Conservation (phyloP, 2,797 vertebrate genomes). For the Coregonus suidteri region DNA sequence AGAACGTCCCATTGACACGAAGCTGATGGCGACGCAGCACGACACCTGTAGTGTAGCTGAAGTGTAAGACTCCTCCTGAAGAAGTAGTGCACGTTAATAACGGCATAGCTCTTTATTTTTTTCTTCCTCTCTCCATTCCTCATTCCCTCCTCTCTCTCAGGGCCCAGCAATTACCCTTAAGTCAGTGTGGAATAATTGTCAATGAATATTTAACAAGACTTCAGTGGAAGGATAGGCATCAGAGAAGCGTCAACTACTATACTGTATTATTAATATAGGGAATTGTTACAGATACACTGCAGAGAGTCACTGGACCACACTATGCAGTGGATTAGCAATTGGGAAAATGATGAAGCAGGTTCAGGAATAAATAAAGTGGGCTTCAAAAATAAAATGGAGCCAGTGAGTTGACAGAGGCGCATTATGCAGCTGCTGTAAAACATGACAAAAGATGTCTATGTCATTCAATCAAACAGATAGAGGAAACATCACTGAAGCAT, state of each 20-base stretch:
- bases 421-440: neutral
- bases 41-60: no score
- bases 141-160: constrained; percentile 8
- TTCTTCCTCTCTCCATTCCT: neutral
- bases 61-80: neutral
- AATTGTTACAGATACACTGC: constrained; percentile 55
- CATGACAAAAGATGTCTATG: neutral
- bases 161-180: constrained; percentile 60
- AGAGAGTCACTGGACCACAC: constrained; percentile 49
- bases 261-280: constrained; percentile 60
- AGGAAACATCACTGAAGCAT: neutral
- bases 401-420: neutral
- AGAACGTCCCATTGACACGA: no score
- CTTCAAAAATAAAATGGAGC: neutral
- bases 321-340: constrained; percentile 46
- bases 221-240: constrained; percentile 76
- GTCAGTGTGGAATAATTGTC: constrained; percentile 84
- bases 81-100: constrained; percentile 52
- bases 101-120: neutral
- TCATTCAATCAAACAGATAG: neutral
- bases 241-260: constrained; percentile 1
- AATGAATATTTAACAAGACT: constrained; percentile 86
- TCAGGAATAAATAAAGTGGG: constrained; percentile 33
- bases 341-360: constrained; percentile 50
- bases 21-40: no score